Evolutionary conservation across 2,113 vertebrate genomes (phyloP).

Genomic region (Oxyruncus cristatus): DNA sequence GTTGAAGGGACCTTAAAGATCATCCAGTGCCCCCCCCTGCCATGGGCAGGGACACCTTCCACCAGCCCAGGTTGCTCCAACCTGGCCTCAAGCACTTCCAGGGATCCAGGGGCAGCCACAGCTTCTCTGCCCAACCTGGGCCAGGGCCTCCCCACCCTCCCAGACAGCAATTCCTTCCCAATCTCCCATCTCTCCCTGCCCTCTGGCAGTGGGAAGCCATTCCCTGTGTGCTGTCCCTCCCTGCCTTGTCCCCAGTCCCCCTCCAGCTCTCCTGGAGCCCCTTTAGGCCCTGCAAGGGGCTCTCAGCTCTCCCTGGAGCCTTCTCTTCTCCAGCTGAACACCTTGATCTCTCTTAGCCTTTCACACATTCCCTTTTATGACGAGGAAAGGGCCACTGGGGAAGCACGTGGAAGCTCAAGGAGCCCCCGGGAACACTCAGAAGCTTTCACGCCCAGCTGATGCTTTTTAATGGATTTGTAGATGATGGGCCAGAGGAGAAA

Average conservation of each 20-base stretch:
- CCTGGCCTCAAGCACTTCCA: background rate
- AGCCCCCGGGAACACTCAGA: background rate
- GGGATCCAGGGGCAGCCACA: background rate
- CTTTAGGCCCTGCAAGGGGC: background rate
- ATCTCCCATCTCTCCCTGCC: background rate
- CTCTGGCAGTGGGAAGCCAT: background rate
- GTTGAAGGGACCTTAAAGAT: accelerated
- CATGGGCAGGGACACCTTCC: background rate
- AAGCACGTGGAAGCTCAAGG: accelerated
- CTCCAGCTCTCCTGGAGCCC: background rate
- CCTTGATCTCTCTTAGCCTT: background rate
- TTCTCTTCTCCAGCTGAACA: background rate
- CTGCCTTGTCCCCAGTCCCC: background rate
- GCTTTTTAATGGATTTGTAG: background rate
- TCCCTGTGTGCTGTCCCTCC: background rate
- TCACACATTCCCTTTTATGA: background rate
- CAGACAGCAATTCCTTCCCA: accelerated
- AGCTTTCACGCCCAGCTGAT: background rate
- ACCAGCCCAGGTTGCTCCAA: accelerated
- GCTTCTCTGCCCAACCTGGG: background rate
- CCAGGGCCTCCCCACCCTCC: background rate
- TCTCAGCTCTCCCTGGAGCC: background rate
- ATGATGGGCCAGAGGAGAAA: background rate
- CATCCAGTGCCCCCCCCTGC: accelerated
- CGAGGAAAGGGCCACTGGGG: background rate